A percentile compares a stretch with the other conserved stretches of the same genome.
Evolutionary conservation across 2,113 vertebrate species (phyloP).

Genomic region (Zonotrichia leucophrys): DNA sequence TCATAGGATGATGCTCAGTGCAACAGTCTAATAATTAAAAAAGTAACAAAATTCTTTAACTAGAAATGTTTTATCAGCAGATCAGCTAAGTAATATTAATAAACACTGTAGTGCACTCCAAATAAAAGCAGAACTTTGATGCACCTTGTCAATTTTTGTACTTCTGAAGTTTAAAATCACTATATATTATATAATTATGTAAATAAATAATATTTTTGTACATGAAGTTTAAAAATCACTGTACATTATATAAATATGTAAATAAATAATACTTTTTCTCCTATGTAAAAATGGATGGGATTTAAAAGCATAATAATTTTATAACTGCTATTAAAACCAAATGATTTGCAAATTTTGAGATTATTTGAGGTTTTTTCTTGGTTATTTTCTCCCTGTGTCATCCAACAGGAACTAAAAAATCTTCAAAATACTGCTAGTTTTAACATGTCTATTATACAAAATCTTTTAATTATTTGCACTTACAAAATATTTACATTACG

Average conservation of each 20-base stretch:
- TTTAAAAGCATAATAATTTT: background rate
- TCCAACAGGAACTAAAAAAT: background rate
- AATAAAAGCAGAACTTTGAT: background rate
- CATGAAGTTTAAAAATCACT: background rate
- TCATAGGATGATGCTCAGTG: background rate
- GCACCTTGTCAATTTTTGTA: background rate
- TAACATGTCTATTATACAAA: slow-evolving; percentile 22
- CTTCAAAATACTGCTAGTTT: slow-evolving; percentile 33
- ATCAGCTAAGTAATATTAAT: background rate
- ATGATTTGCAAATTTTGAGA: background rate
- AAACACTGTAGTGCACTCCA: background rate
- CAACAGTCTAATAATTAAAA: background rate
- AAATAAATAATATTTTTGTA: background rate
- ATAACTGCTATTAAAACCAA: background rate
- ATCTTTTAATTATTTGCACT: slow-evolving; percentile 50
- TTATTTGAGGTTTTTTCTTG: background rate
- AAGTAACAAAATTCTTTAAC: background rate
- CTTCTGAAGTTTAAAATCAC: background rate
- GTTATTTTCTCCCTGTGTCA: background rate
- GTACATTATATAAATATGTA: background rate
- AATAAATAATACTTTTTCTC: background rate
- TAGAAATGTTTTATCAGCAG: background rate
- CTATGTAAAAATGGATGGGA: background rate
- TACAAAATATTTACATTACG: slow-evolving; percentile 44
- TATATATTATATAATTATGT: background rate